Percentiles rank a stretch among this genome's conserved stretches.
These are phyloP conservation scores for Porites lobata DNA, from an alignment of 92 coral and sea anemone species.

Conservation along the genomic window DNA sequence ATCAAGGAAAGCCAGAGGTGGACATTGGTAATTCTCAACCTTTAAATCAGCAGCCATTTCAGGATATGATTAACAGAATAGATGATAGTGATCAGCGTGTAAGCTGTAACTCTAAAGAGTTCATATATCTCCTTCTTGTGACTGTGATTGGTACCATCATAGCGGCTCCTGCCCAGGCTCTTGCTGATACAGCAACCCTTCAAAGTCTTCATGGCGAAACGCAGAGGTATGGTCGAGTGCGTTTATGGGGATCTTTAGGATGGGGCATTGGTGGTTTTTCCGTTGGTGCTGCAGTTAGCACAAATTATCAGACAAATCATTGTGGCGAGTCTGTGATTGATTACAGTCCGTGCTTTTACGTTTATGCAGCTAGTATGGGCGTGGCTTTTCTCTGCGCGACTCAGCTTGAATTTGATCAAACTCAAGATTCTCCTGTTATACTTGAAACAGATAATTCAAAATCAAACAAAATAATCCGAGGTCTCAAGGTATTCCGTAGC, in stretches of 20 bases:
- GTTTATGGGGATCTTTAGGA: conserved; percentile 98
- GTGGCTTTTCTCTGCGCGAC: conserved; percentile 86
- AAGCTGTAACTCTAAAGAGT: conserved; percentile 72
- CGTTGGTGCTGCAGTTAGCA: conserved; percentile 93
- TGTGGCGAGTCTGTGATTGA: conserved; percentile 84
- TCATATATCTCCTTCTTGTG: conserved; percentile 79
- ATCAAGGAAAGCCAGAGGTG: not conserved
- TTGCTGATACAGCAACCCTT: conserved; percentile 96
- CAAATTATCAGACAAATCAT: conserved; percentile 71
- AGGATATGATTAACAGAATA: not conserved
- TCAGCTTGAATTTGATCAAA: conserved; percentile 78
- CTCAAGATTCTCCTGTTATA: conserved; percentile 6
- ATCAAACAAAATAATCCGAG: conserved; percentile 45
- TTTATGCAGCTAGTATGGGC: conserved; percentile 83
- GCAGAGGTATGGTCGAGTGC: conserved; percentile 90
- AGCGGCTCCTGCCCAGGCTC: conserved; percentile 92
- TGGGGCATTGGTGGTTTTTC: conserved; percentile 97
- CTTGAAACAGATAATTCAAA: conserved; percentile 5
- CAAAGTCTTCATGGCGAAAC: conserved; percentile 85
- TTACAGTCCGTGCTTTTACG: conserved; percentile 91
- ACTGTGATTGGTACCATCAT: conserved; percentile 89
- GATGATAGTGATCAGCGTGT: conserved; percentile 13
- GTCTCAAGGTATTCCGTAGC: conserved; percentile 74
- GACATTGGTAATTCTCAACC: not conserved
- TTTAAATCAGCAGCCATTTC: not conserved